phyloP scores from a whole-genome alignment of 2,888 invertebrate genomes.

The Meganola albula region DNA sequence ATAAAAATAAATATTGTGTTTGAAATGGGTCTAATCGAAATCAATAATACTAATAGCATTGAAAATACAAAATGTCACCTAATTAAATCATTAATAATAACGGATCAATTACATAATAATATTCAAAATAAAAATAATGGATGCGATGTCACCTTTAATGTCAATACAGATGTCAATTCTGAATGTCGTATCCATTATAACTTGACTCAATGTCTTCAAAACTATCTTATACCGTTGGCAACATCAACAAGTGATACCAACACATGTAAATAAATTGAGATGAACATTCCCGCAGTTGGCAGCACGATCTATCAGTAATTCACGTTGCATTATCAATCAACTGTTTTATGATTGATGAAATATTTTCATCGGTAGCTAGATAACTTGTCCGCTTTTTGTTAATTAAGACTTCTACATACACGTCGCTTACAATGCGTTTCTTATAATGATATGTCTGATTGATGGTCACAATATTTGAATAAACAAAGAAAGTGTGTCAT shows the following conservation, averaged over 20 bases:
- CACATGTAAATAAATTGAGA: slow-evolving; percentile 76
- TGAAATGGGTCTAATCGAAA: too few relatives aligned
- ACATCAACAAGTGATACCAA: slow-evolving; percentile 72
- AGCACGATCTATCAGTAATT: slow-evolving; percentile 74
- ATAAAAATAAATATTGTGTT: too few relatives aligned
- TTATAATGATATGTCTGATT: slow-evolving; percentile 14
- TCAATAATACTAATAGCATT: too few relatives aligned
- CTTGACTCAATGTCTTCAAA: slow-evolving; percentile 20
- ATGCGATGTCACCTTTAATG: too few relatives aligned
- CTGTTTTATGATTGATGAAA: slow-evolving; percentile 69
- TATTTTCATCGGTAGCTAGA: slow-evolving; percentile 72
- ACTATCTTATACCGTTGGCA: slow-evolving; percentile 57
- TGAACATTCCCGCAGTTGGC: slow-evolving; percentile 61
- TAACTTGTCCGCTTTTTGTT: slow-evolving; percentile 68
- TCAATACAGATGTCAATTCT: too few relatives aligned
- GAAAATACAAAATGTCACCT: too few relatives aligned
- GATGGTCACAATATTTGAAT: slow-evolving; percentile 15
- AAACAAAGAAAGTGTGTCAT: too few relatives aligned
- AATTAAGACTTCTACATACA: slow-evolving; percentile 67
- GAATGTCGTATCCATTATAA: slow-evolving; percentile 13
- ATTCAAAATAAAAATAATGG: background rate
- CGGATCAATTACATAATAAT: slow-evolving; percentile 1
- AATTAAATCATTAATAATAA: too few relatives aligned
- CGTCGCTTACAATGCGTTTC: slow-evolving; percentile 26
- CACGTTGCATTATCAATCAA: slow-evolving; percentile 75